Conservation (phyloP, 2,888 invertebrate genomes). For the Trichogramma evanescens region DNA sequence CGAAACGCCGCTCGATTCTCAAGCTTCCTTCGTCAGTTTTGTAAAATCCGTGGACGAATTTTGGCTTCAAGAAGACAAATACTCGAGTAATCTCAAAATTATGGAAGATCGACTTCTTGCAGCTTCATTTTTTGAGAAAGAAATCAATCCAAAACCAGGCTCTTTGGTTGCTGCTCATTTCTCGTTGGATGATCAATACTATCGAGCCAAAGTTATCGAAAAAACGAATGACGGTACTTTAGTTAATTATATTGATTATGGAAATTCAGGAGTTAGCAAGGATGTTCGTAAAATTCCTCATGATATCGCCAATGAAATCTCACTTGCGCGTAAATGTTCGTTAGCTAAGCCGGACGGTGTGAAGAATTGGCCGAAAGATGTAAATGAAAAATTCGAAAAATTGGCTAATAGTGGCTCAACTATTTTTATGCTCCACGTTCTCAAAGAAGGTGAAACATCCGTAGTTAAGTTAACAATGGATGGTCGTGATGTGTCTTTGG, state of each 20-base stretch:
- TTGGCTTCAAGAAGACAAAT: conserved; percentile 66
- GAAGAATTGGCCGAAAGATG: conserved; percentile 44
- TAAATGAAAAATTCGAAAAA: conserved; percentile 40
- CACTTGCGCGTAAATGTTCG: conserved; percentile 60
- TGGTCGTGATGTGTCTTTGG: conserved; percentile 11
- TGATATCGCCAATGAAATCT: conserved; percentile 53
- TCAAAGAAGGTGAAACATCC: conserved; percentile 54
- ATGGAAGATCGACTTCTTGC: conserved; percentile 54
- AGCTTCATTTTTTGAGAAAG: conserved; percentile 51
- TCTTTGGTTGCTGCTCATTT: conserved; percentile 61
- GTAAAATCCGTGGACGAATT: conserved; percentile 65
- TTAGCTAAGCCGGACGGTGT: conserved; percentile 46
- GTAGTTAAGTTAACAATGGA: conserved; percentile 59
- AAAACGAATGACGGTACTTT: conserved; percentile 53
- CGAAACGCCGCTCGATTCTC: conserved; percentile 44
- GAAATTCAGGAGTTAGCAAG: conserved; percentile 58
- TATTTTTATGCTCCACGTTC: conserved; percentile 50
- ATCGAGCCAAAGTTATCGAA: conserved; percentile 58
- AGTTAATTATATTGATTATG: conserved; percentile 64
- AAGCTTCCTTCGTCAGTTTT: conserved; percentile 61
- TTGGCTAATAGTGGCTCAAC: conserved; percentile 50
- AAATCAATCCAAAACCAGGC: conserved; percentile 54
- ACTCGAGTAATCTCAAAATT: conserved; percentile 54
- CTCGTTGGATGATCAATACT: conserved; percentile 62
- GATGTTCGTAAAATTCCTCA: conserved; percentile 58